Evolutionary conservation across 2,888 invertebrate genomes (phyloP).

Genomic region (Oeneis ivallda): DNA sequence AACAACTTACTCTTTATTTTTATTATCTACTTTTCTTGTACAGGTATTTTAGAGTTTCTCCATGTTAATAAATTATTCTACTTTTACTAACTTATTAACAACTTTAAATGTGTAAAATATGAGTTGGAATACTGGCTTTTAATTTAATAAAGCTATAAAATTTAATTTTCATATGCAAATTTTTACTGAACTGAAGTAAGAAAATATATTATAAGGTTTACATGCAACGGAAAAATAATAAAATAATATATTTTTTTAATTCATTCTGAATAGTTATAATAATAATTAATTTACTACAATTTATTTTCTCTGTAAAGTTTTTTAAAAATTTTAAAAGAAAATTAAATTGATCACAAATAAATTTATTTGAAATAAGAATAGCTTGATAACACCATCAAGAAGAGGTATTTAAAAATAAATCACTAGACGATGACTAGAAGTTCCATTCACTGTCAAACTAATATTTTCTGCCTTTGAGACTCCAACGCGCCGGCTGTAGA

Average conservation of each 20-base stretch:
- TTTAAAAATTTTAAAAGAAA: too few species aligned
- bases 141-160: too few species aligned
- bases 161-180: too few species aligned
- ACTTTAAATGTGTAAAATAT: not conserved
- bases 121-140: too few species aligned
- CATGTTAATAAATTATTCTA: not conserved
- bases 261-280: too few species aligned
- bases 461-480: not conserved
- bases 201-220: too few species aligned
- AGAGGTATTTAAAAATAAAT: not conserved
- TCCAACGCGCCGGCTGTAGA: not conserved
- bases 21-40: constrained; percentile 8
- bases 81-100: not conserved
- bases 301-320: too few species aligned
- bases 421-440: not conserved
- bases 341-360: not conserved
- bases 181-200: too few species aligned
- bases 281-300: too few species aligned
- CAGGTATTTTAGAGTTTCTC: constrained; percentile 6
- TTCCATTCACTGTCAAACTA: not conserved
- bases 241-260: too few species aligned
- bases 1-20: not conserved
- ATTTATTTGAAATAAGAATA: not conserved
- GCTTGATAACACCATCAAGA: not conserved
- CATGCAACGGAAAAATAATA: too few species aligned